These are phyloP conservation scores for Pavo muticus DNA, from an alignment of 2,113 vertebrate genomes.

Conservation along the genomic window DNA sequence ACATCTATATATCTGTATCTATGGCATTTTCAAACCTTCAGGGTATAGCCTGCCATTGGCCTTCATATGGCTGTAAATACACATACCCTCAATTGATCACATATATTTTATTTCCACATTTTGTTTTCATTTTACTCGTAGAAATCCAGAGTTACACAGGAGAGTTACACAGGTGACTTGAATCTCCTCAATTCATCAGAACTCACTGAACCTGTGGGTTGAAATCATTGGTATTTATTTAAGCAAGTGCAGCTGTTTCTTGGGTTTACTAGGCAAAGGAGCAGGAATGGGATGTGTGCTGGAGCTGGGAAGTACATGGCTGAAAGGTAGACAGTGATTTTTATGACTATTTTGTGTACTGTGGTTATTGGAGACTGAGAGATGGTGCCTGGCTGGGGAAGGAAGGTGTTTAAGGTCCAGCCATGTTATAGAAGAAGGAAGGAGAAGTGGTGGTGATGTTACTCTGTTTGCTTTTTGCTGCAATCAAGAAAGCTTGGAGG, in stretches of 20 bases:
- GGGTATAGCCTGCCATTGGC: neutral
- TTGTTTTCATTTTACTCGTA: neutral
- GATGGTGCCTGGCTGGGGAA: neutral
- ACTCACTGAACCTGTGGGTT: neutral
- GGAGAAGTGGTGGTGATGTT: neutral
- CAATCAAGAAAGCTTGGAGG: rapidly evolving
- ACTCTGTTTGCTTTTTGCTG: neutral
- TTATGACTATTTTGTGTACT: rapidly evolving
- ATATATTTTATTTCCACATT: rapidly evolving
- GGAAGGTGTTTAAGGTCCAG: neutral
- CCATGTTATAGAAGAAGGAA: rapidly evolving
- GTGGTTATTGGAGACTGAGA: rapidly evolving
- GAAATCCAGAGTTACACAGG: neutral
- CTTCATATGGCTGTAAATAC: neutral
- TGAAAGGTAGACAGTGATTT: rapidly evolving
- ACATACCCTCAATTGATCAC: neutral
- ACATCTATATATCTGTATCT: neutral
- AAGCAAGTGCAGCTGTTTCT: rapidly evolving
- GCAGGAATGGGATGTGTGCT: rapidly evolving
- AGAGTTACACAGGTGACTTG: neutral
- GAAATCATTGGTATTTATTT: rapidly evolving
- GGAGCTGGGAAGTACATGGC: rapidly evolving
- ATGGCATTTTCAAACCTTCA: neutral
- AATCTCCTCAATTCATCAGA: neutral
- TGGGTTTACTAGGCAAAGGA: rapidly evolving